A percentile compares a stretch with the other conserved stretches of the same genome.
phyloP scores from a whole-genome alignment of 2,113 vertebrate species.

The Heterocephalus glaber region DNA sequence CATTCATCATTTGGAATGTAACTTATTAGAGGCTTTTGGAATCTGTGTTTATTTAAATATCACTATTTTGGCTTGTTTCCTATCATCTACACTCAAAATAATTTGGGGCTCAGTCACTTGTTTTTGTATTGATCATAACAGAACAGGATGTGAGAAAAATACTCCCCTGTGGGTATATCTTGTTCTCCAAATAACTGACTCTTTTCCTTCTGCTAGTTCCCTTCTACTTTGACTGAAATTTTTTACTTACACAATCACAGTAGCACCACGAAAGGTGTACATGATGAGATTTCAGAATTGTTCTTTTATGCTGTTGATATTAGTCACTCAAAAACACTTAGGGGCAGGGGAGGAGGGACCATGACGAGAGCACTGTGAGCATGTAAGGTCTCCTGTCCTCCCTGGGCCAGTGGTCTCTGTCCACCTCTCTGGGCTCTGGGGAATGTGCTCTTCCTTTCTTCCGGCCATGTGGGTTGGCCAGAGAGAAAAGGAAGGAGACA shows the following conservation, averaged over 20 bases:
- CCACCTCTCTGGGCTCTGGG: slow-evolving; percentile 71
- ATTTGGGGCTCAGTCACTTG: slow-evolving; percentile 31
- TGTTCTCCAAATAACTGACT: slow-evolving; percentile 20
- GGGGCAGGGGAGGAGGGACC: slow-evolving; percentile 63
- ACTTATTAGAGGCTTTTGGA: neutral
- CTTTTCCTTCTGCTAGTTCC: neutral
- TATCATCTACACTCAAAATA: slow-evolving; percentile 57
- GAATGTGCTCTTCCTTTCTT: slow-evolving; percentile 76
- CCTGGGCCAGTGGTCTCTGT: slow-evolving; percentile 74
- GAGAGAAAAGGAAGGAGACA: slow-evolving; percentile 65
- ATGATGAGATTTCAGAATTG: slow-evolving; percentile 76
- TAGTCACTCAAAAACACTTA: slow-evolving; percentile 82
- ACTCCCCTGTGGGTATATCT: neutral
- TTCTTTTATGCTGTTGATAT: slow-evolving; percentile 73
- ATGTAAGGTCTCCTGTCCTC: slow-evolving; percentile 73
- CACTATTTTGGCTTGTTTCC: slow-evolving; percentile 64
- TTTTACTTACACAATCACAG: slow-evolving; percentile 69
- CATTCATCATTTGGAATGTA: neutral
- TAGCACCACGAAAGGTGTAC: slow-evolving; percentile 70
- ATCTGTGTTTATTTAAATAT: slow-evolving; percentile 48
- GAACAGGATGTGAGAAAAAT: neutral
- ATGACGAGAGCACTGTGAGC: slow-evolving; percentile 76
- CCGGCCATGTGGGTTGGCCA: slow-evolving; percentile 53
- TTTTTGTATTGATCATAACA: neutral
- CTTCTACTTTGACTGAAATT: slow-evolving; percentile 71